These are phyloP conservation scores for Troides helena DNA, from an alignment of 2,888 invertebrate genomes.

Conservation along the genomic window DNA sequence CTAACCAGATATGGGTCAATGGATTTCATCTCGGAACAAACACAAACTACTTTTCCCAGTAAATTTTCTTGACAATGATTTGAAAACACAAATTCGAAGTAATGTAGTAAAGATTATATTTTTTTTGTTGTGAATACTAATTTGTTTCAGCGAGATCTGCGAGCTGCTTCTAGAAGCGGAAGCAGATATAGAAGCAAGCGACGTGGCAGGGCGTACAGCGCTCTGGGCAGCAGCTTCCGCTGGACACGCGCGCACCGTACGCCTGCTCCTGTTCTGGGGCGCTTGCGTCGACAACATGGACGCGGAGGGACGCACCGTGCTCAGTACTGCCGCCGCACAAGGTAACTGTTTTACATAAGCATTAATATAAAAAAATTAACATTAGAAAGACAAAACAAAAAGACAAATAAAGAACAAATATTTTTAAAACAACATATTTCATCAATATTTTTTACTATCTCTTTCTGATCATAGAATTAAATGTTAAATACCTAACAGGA, in stretches of 20 bases:
- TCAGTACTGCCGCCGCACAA: constrained; percentile 91
- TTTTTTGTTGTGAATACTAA: neutral
- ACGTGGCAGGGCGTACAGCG: constrained; percentile 90
- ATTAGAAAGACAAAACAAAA: no score
- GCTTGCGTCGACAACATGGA: constrained; percentile 97
- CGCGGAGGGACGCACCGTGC: constrained; percentile 94
- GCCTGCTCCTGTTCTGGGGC: constrained; percentile 95
- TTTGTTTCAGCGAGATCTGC: constrained; percentile 83
- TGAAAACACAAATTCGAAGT: no score
- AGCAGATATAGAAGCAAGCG: constrained; percentile 94
- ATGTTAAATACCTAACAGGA: constrained; percentile 51
- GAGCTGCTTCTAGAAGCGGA: constrained; percentile 94
- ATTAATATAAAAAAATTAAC: no score
- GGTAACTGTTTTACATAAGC: constrained; percentile 57
- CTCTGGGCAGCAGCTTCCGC: constrained; percentile 96
- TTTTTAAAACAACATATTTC: no score
- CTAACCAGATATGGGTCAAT: no score
- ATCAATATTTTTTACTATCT: no score
- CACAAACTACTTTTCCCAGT: no score
- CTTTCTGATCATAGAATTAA: neutral
- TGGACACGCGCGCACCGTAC: constrained; percentile 92
- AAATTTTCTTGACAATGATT: no score
- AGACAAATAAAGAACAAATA: no score
- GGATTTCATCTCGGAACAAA: no score
- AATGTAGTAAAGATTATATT: neutral